Evolutionary conservation across 2,113 vertebrate genomes (phyloP), one percentile per base, ranked within the genome.

Genomic region (Tiliqua scincoides): DNA sequence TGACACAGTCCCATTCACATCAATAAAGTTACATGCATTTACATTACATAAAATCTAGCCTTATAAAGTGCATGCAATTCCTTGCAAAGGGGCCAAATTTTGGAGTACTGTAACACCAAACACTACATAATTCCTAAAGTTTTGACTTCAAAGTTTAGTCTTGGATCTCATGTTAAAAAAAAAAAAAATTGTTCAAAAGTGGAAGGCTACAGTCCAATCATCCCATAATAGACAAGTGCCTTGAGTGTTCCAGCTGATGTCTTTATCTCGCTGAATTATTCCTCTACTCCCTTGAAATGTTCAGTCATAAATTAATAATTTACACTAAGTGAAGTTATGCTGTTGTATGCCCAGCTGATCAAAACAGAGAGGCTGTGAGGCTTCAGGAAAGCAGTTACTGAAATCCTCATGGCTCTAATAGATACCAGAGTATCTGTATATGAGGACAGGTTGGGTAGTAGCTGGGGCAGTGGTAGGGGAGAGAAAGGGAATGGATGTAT

Each of bases 271-370:
- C 32, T 93, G 93, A 93, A 89, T 94, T 92, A 91, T 92, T 90
- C 86, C 85, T 92, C 88, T 85, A 82, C 88, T 88, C 85, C 85
- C 88, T 93, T 93, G 83, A 95, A 95, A 89, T 67, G 82, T 54
- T 91, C 91, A 81, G 70, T 89, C 91, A 94, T 94, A 94, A 93
- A 94, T 96, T 93, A 96, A 96, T 95, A 94, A 96, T 95, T 96
- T 94, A 95, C 95, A 90, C 78, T 85, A 90, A 89, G 88, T 91
- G 86, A 93, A 92, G 85, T 40, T 83, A 92, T 90, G 84, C 83
- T 92, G 9, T 25, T 63, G 92, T 75, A 88, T 89, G 6, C 2
- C 65, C 43, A 1, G 2, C 76, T 57, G 59, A 67, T 72, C 62
- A 57, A n/a, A 71, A 23, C 5, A 12, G 72, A 83, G 84, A 85